Percentiles rank a stretch among this genome's conserved stretches.
These are phyloP conservation scores for Chaetura pelagica DNA, from an alignment of 2,113 vertebrate genomes.

Conservation along the genomic window DNA sequence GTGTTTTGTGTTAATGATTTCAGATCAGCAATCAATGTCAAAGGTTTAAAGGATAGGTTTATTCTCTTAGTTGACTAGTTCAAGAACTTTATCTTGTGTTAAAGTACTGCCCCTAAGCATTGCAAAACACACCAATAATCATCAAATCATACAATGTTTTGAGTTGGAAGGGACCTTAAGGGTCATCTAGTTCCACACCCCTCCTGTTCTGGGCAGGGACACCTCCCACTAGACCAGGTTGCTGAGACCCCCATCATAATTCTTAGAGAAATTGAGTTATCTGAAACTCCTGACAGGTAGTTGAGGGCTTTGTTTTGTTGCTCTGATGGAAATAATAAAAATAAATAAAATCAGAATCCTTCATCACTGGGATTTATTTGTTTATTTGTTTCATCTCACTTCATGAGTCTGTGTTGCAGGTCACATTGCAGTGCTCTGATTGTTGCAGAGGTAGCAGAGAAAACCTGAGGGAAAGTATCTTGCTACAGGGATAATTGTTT, in stretches of 20 bases:
- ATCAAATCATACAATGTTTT: too few relatives aligned
- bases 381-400: neutral
- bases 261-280: neutral
- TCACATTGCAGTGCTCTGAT: neutral
- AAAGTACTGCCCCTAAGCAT: neutral
- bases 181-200: too few relatives aligned
- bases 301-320: neutral
- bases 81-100: neutral
- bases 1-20: neutral
- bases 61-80: neutral
- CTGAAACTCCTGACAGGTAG: neutral
- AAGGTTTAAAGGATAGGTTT: neutral
- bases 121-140: neutral
- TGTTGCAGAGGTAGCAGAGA: neutral
- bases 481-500: neutral
- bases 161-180: too few relatives aligned
- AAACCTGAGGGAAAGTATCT: neutral
- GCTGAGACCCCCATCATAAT: neutral
- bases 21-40: neutral
- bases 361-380: neutral
- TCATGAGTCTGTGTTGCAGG: neutral
- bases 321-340: neutral
- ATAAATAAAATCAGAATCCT: neutral
- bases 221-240: too few relatives aligned
- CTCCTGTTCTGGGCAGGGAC: too few relatives aligned